Evolutionary conservation across 2,888 invertebrate genomes (phyloP), one percentile per base, ranked within the genome.

Genomic region (Diarsia brunnea): DNA sequence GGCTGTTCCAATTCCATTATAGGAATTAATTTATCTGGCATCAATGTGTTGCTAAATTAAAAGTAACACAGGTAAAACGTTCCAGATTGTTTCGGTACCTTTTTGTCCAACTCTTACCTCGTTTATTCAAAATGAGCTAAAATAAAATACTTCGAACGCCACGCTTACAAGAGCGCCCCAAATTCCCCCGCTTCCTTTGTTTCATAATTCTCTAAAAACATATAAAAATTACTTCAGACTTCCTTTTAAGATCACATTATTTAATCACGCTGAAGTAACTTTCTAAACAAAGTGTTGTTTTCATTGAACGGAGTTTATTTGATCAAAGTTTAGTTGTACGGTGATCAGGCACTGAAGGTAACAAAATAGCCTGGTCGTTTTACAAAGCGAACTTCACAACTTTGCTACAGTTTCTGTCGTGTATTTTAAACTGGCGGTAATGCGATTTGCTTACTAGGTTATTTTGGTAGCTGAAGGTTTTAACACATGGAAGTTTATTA

Each of bases 371-470:
- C 58, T 16, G 73, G 19, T 87, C 78, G 45, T 49, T 63, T 86
- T 87, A 79, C 87, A 87, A 87, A 84, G 81, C 63, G 63, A 61
- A 78, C 58, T 84, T 83, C 49, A 71, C 43, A 73, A 78, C 55
- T 87, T 77, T 64, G 53, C n/a, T 70, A 53, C 4, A 73, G 68
- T 63, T 77, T 53, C 16, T 58, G 58, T 24, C 38, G 53, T 69
- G 75, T 76, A 67, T 73, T 76, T 73, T 58, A 66, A 51, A 60
- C 12, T 66, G 43, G 43, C 24, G 63, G 24, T 43, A 75, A 38
- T 49, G 65, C n/a, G 60, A n/a, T 60, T 80, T 63, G 38, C 65
- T 38, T 51, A 69, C 65, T 38, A 11, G 21, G 7, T 79, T 60
- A 24, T 79, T n/a, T 79, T 61, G 19, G 60, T 53, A 47, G 10